Percentiles rank a stretch among this genome's conserved stretches.
Evolutionary conservation across 2,797 vertebrate species (phyloP).

Genomic region (Gallinago nigripennis): DNA sequence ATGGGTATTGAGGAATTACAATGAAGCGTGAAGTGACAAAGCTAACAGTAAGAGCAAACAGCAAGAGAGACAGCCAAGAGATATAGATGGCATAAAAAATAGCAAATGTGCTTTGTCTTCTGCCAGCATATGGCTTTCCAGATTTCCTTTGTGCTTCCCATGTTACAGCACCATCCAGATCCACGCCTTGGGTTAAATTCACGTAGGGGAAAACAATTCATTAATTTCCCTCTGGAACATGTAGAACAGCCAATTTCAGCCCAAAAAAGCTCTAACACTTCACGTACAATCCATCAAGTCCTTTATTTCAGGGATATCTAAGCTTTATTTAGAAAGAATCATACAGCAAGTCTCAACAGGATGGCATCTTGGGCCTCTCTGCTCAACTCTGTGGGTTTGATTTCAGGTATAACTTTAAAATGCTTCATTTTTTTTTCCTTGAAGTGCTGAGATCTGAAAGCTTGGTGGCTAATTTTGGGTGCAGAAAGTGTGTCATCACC

Average conservation of each 20-base stretch:
- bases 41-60: not conserved
- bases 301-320: not conserved
- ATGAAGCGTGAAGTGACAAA: not conserved
- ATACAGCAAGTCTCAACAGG: not conserved
- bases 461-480: not conserved
- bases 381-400: not conserved
- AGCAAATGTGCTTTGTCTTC: not conserved
- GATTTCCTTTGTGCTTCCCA: not conserved
- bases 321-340: not conserved
- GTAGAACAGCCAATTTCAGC: accelerated
- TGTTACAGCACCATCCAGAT: not conserved
- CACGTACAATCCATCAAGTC: not conserved
- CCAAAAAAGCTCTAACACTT: not conserved
- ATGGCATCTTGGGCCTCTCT: not conserved
- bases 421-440: not conserved
- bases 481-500: not conserved
- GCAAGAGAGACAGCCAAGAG: not conserved
- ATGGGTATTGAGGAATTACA: not conserved
- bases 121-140: not conserved
- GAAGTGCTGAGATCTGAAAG: not conserved
- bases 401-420: not conserved
- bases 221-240: not conserved
- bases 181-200: not conserved
- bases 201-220: accelerated
- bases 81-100: not conserved